These are phyloP conservation scores for Eustalomyia histrio DNA, from an alignment of 2,888 invertebrate genomes.

Conservation along the genomic window DNA sequence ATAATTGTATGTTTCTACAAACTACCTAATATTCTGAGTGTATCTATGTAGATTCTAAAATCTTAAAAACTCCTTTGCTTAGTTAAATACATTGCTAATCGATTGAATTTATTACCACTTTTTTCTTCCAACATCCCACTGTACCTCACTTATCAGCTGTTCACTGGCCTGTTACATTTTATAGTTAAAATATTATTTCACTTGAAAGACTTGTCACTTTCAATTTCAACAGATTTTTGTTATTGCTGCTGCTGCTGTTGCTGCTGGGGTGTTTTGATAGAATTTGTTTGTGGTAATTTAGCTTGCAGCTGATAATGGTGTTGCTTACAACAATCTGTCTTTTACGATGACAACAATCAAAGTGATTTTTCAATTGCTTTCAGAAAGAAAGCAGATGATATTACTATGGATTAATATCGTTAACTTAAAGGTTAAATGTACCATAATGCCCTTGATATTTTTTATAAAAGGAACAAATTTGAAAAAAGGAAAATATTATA, in stretches of 20 bases:
- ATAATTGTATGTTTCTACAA: too few relatives aligned
- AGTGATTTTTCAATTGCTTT: not conserved
- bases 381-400: not conserved
- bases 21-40: too few relatives aligned
- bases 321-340: not conserved
- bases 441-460: too few relatives aligned
- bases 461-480: too few relatives aligned
- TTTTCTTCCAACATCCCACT: too few relatives aligned
- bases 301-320: not conserved
- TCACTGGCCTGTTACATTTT: not conserved
- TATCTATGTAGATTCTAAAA: too few relatives aligned
- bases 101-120: too few relatives aligned
- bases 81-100: too few relatives aligned
- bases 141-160: not conserved
- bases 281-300: not conserved
- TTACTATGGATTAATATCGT: too few relatives aligned
- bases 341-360: constrained; percentile 9
- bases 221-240: not conserved
- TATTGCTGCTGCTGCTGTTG: not conserved
- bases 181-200: not conserved
- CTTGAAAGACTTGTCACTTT: not conserved
- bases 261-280: not conserved
- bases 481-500: too few relatives aligned
- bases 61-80: too few relatives aligned
- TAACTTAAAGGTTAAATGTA: too few relatives aligned